A percentile compares a stretch with the other conserved stretches of the same genome.
These are phyloP conservation scores for Ochotona princeps DNA, from an alignment of 2,113 vertebrate genomes.

Conservation along the genomic window DNA sequence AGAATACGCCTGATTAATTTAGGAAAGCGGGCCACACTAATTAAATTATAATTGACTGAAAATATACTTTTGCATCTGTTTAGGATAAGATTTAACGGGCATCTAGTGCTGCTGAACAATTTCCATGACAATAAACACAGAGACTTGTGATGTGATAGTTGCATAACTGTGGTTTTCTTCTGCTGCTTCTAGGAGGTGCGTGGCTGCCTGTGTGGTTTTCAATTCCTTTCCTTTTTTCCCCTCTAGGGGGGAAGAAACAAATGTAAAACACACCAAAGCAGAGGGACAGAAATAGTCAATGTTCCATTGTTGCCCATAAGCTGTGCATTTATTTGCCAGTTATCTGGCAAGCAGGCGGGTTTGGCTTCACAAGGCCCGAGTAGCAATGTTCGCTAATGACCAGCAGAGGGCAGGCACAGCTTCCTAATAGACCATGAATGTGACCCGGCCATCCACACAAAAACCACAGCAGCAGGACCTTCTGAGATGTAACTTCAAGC, in stretches of 20 bases:
- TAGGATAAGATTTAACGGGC: slow-evolving; percentile 40
- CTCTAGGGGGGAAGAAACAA: neutral
- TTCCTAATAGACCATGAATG: neutral
- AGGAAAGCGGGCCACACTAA: slow-evolving; percentile 46
- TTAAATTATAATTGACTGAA: slow-evolving; percentile 19
- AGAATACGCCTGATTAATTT: slow-evolving; percentile 36
- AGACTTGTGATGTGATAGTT: slow-evolving; percentile 44
- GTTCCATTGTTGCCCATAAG: neutral
- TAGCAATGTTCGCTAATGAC: neutral
- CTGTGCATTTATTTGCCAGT: neutral
- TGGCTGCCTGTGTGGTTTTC: neutral
- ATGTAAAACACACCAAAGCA: slow-evolving; percentile 36
- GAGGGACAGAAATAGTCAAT: slow-evolving; percentile 34
- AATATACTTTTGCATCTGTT: slow-evolving; percentile 49
- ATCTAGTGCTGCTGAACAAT: neutral
- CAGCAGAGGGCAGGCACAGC: slow-evolving; percentile 69
- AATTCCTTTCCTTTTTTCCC: neutral
- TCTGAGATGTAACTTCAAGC: neutral
- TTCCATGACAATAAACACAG: slow-evolving; percentile 66
- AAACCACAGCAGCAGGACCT: neutral
- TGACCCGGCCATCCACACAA: accelerated
- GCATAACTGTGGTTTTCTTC: slow-evolving; percentile 62
- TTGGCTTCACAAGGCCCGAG: neutral
- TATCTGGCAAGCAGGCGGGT: neutral
- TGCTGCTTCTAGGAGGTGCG: slow-evolving; percentile 53